phyloP scores from a whole-genome alignment of 1,140 invertebrate species.

The Drosophila athabasca region DNA sequence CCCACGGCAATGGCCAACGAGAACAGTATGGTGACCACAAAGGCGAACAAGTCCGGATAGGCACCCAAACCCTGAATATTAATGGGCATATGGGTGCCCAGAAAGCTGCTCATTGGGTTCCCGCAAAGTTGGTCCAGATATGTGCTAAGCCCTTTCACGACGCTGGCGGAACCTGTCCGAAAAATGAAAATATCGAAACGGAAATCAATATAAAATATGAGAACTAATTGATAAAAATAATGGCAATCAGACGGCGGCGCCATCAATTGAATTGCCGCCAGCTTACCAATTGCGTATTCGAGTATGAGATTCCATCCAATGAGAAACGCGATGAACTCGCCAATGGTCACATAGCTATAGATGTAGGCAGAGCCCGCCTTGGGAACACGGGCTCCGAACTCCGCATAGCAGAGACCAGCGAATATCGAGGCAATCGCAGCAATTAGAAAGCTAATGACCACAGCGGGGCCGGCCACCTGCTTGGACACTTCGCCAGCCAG shows the following conservation, averaged over 20 bases:
- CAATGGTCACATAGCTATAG: slow-evolving; percentile 94
- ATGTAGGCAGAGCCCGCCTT: slow-evolving; percentile 94
- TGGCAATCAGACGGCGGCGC: slow-evolving; percentile 50
- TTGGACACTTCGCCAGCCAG: slow-evolving; percentile 94
- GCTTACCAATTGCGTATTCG: slow-evolving; percentile 94
- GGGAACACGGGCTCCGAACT: slow-evolving; percentile 94
- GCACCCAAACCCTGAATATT: slow-evolving; percentile 88
- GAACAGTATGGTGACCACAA: slow-evolving; percentile 88
- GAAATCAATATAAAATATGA: slow-evolving; percentile 24
- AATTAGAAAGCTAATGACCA: slow-evolving; percentile 93
- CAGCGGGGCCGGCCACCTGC: slow-evolving; percentile 92
- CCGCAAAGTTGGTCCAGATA: slow-evolving; percentile 93
- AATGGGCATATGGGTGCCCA: slow-evolving; percentile 88
- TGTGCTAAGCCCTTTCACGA: slow-evolving; percentile 94
- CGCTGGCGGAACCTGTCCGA: slow-evolving; percentile 91
- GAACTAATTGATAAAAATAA: slow-evolving; percentile 40
- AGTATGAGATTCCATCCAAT: slow-evolving; percentile 96
- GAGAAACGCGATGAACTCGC: slow-evolving; percentile 91
- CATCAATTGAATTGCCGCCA: slow-evolving; percentile 33
- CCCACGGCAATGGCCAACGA: slow-evolving; percentile 90
- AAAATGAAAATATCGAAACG: background rate
- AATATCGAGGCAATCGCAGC: slow-evolving; percentile 94
- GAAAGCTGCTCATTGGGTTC: slow-evolving; percentile 88
- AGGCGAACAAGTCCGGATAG: slow-evolving; percentile 93
- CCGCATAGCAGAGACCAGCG: slow-evolving; percentile 94